phyloP scores from a whole-genome alignment of 2,888 invertebrate genomes.

The Tiliacea citrago region DNA sequence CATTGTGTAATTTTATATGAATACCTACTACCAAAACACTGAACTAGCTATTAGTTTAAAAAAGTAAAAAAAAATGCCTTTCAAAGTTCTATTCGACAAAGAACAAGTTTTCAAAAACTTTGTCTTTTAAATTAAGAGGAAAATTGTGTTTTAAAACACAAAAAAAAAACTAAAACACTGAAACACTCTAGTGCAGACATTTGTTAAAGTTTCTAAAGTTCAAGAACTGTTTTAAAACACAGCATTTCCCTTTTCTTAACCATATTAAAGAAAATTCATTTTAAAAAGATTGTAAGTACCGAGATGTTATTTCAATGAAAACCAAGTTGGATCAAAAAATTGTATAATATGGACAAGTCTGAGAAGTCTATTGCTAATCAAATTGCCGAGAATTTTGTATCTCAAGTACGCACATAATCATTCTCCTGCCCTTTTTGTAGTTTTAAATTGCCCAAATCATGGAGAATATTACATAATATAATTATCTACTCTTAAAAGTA shows the following conservation, averaged over 20 bases:
- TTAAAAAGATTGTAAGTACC: background rate
- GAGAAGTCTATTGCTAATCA: background rate
- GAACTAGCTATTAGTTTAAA: background rate
- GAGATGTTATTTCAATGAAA: background rate
- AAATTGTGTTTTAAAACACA: slow-evolving; percentile 50
- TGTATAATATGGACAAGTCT: too few species aligned
- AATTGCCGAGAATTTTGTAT: background rate
- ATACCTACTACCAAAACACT: background rate
- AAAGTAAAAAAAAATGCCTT: too few species aligned
- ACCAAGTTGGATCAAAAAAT: too few species aligned
- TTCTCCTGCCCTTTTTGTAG: too few species aligned
- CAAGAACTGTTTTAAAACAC: slow-evolving; percentile 42
- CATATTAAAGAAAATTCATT: background rate
- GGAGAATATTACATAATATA: too few species aligned
- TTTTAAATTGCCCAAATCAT: too few species aligned
- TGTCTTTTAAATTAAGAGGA: slow-evolving; percentile 43
- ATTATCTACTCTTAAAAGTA: too few species aligned
- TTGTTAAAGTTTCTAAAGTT: slow-evolving; percentile 54
- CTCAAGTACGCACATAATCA: too few species aligned
- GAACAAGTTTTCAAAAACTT: slow-evolving; percentile 35
- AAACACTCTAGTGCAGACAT: slow-evolving; percentile 51
- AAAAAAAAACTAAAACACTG: slow-evolving; percentile 43
- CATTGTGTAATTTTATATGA: background rate
- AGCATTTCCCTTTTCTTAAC: slow-evolving; percentile 21
- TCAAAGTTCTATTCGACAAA: slow-evolving; percentile 18